Evolutionary conservation across 2,888 invertebrate species (phyloP).

Genomic region (Oxyteleia sp.): DNA sequence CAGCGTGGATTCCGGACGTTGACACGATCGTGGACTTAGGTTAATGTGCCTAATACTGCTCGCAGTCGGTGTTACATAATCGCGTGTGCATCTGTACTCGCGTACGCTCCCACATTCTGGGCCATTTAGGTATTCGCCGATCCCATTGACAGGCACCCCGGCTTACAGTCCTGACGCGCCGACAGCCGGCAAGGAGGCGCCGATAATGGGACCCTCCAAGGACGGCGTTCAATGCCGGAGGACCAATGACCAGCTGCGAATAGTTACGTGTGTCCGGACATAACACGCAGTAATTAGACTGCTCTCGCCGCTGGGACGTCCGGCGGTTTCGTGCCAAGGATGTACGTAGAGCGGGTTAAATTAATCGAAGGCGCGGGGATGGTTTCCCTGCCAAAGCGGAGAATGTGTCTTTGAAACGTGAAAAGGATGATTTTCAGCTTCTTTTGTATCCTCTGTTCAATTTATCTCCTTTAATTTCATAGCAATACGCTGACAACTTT

Average conservation of each 20-base stretch:
- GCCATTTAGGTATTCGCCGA: slow-evolving; percentile 49
- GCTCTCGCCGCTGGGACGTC: slow-evolving; percentile 65
- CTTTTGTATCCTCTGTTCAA: too few relatives aligned
- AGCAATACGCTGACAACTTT: too few relatives aligned
- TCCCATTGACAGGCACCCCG: slow-evolving; percentile 48
- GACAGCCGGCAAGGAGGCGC: slow-evolving; percentile 77
- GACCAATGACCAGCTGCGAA: slow-evolving; percentile 33
- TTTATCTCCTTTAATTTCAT: too few relatives aligned
- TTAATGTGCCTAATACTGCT: slow-evolving; percentile 54
- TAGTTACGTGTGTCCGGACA: slow-evolving; percentile 42
- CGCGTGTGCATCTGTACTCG: slow-evolving; percentile 41
- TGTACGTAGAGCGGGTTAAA: slow-evolving; percentile 2
- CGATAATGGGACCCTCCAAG: slow-evolving; percentile 75
- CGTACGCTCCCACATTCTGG: slow-evolving; percentile 1
- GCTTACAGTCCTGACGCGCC: slow-evolving; percentile 73
- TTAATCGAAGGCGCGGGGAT: slow-evolving; percentile 23
- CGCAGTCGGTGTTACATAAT: slow-evolving; percentile 28
- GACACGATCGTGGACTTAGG: slow-evolving; percentile 61
- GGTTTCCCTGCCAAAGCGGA: too few relatives aligned
- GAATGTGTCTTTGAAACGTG: too few relatives aligned
- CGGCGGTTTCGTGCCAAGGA: not conserved
- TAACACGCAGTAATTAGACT: slow-evolving; percentile 77
- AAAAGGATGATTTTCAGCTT: too few relatives aligned
- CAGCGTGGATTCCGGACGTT: slow-evolving; percentile 34
- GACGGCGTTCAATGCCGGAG: slow-evolving; percentile 48